Base-by-base conservation (phyloP, 2,113 vertebrate species). In the Eira barbara region DNA sequence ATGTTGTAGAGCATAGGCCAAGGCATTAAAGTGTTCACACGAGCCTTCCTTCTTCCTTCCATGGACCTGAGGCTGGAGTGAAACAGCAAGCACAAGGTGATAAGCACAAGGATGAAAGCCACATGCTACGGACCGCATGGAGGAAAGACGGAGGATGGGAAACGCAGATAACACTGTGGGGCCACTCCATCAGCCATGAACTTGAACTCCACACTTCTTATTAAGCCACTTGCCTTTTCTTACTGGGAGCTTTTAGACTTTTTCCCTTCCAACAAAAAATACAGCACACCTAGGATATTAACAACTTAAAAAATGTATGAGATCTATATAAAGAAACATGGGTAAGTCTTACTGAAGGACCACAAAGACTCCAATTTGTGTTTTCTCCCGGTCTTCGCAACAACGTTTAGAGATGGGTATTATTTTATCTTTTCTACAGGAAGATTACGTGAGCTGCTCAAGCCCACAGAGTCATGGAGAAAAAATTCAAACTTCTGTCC, bases 81-180 rank as follows among this genome's bases (percentile, higher is more conserved):
- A 84, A 34, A 9, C 2, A 36, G 49, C 57, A 23, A 59, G 13
- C 34, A 42, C 3, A 15, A 73, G 52, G n/a, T 11, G 14, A 45
- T 7, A 21, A 49, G 25, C 14, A 8, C 3, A 4, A n/a, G 23
- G 31, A 81, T 23, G 21, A 61, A 61, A 93, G 47, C 59, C 91
- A 27, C 34, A 1, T 6, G 59, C 36, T 78, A 27, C 29, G 57
- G 67, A 27, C 9, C 57, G n/a, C 0, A 0, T 61, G n/a, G 52
- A 42, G 14, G 31, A 49, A 7, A 61, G 42, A 6, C 2, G 0
- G 4, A 14, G n/a, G 78, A 36, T 25, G 15, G 6, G 80, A 25
- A 29, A 11, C 0, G 2, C 10, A 1, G 1, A 14, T 1, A 6
- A 76, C 29, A 7, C 3, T 9, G 23, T 10, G 59, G 59, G 5